These are phyloP conservation scores for Octodon degus DNA, from an alignment of 2,113 vertebrate genomes.

Conservation along the genomic window DNA sequence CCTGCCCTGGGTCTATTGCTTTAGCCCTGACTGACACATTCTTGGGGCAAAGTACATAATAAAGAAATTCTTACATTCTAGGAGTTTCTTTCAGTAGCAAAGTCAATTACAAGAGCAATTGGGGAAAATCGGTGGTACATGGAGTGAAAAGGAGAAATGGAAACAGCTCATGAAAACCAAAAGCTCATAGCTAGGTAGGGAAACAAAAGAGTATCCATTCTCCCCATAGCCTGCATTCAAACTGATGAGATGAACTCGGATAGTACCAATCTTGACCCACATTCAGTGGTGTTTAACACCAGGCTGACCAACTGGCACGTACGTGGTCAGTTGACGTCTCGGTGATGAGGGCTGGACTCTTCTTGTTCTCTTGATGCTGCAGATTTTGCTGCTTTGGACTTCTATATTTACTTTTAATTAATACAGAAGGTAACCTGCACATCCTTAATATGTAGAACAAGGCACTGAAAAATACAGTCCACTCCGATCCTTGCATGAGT, in stretches of 20 bases:
- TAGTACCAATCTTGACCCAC: not conserved
- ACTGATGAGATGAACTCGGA: slow-evolving; percentile 21
- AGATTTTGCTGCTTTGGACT: slow-evolving; percentile 35
- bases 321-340: not conserved
- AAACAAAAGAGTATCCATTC: not conserved
- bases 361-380: slow-evolving; percentile 24
- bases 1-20: slow-evolving; percentile 26
- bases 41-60: not conserved
- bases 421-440: not conserved
- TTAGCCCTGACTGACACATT: slow-evolving; percentile 39
- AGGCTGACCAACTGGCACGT: not conserved
- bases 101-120: slow-evolving; percentile 35
- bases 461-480: not conserved
- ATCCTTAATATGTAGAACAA: not conserved
- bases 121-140: slow-evolving; percentile 6
- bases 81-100: slow-evolving; percentile 44
- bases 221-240: slow-evolving; percentile 14
- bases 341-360: not conserved
- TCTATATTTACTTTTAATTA: slow-evolving; percentile 28
- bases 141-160: slow-evolving; percentile 20
- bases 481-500: not conserved
- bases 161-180: slow-evolving; percentile 33
- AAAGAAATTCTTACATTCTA: slow-evolving; percentile 52
- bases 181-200: not conserved
- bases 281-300: not conserved